phyloP scores from a whole-genome alignment of 2,113 vertebrate species.

The Osmerus eperlanus region DNA sequence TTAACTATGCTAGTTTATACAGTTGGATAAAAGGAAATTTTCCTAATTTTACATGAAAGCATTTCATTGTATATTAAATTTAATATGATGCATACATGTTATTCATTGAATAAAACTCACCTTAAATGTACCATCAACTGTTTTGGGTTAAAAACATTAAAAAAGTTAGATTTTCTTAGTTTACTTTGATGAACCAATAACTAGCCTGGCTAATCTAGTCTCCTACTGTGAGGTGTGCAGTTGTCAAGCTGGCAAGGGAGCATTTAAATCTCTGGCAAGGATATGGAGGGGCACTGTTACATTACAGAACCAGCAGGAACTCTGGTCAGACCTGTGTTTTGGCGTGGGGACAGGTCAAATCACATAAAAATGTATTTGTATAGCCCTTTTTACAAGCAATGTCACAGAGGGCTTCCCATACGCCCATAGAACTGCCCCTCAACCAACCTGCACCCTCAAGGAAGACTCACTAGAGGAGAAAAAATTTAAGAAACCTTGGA shows the following conservation, averaged over 20 bases:
- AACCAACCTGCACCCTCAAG: no score
- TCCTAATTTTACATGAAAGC: no score
- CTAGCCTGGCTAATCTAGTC: slow-evolving; percentile 32
- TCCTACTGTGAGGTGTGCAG: slow-evolving; percentile 46
- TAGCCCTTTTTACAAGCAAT: no score
- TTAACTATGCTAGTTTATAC: not conserved
- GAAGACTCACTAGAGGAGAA: no score
- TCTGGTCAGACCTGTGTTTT: slow-evolving; percentile 8
- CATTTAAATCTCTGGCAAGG: slow-evolving; percentile 49
- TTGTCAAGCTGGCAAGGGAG: slow-evolving; percentile 52
- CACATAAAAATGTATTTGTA: no score
- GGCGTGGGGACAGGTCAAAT: no score
- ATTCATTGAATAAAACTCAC: not conserved
- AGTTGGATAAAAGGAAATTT: no score
- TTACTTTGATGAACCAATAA: slow-evolving; percentile 27
- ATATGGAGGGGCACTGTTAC: slow-evolving; percentile 47
- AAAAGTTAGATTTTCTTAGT: not conserved
- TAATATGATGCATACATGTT: not conserved
- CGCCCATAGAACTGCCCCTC: no score
- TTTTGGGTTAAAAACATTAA: slow-evolving; percentile 8
- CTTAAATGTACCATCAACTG: not conserved
- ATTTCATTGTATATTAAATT: no score
- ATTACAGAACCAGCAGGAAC: slow-evolving; percentile 50
- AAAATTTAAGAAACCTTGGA: no score
- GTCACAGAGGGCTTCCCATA: no score